Conservation (phyloP, 2,888 invertebrate genomes). For the Willowsia nigromaculata region DNA sequence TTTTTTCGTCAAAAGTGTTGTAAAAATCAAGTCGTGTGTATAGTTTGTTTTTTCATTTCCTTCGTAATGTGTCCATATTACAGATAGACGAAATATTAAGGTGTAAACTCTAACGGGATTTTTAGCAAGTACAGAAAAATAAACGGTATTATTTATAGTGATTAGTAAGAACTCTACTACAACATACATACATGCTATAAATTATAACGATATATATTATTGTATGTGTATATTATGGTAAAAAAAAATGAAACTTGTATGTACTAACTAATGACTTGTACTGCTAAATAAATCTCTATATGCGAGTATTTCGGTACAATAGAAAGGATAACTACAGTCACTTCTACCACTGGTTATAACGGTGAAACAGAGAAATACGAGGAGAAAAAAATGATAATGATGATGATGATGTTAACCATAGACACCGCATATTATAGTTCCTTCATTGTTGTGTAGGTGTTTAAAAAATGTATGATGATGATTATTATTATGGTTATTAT, state of each 20-base stretch:
- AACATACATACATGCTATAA: neutral
- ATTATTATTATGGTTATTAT: slow-evolving; percentile 14
- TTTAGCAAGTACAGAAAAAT: neutral
- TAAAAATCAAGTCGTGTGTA: no score
- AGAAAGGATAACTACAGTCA: neutral
- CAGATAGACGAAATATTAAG: neutral
- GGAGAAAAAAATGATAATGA: slow-evolving; percentile 31
- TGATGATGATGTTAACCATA: slow-evolving; percentile 22
- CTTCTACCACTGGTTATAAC: neutral
- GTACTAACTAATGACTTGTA: neutral
- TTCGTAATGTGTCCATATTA: neutral
- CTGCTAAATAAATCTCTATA: neutral
- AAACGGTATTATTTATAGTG: slow-evolving; percentile 39
- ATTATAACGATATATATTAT: neutral
- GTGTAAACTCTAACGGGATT: slow-evolving; percentile 2
- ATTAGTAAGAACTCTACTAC: neutral
- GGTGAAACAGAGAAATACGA: neutral
- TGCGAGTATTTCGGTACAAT: neutral
- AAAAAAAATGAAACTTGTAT: neutral
- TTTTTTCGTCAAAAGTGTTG: no score
- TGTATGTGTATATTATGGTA: neutral
- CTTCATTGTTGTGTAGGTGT: slow-evolving; percentile 69
- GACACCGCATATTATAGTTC: slow-evolving; percentile 65
- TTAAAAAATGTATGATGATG: slow-evolving; percentile 34
- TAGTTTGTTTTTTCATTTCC: no score